Evolutionary conservation across 1,140 invertebrate species (phyloP).

Genomic region (Thaumetopoea pityocampa): DNA sequence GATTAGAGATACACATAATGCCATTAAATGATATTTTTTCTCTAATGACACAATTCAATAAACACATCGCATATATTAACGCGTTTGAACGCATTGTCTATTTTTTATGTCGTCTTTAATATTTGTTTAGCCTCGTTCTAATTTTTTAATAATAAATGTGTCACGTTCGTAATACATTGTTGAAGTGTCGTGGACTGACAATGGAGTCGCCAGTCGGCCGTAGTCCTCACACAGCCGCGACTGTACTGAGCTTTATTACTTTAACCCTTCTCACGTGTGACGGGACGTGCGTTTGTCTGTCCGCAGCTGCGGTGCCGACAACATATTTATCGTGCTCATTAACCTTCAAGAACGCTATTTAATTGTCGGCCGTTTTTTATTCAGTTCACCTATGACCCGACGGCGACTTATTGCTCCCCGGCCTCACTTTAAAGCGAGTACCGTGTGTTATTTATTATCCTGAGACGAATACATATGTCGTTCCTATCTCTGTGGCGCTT

Average conservation of each 20-base stretch:
- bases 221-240: constrained; percentile 23
- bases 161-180: constrained; percentile 37
- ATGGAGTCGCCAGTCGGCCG: constrained; percentile 59
- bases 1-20: constrained; percentile 23
- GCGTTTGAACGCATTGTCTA: constrained; percentile 1
- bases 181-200: constrained; percentile 37
- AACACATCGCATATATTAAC: constrained; percentile 4
- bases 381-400: constrained; percentile 72
- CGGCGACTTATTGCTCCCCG: constrained; percentile 70
- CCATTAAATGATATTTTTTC: constrained; percentile 16
- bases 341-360: constrained; percentile 76
- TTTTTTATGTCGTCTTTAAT: constrained; percentile 15
- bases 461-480: constrained; percentile 56
- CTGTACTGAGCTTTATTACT: constrained; percentile 13
- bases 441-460: constrained; percentile 69
- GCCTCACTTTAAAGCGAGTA: constrained; percentile 68
- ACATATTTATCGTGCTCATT: constrained; percentile 76
- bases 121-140: constrained; percentile 33
- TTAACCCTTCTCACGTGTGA: constrained; percentile 66
- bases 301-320: constrained; percentile 73
- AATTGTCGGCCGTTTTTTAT: constrained; percentile 76
- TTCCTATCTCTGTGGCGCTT: constrained; percentile 70
- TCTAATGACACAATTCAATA: constrained; percentile 18
- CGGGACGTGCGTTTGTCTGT: constrained; percentile 66
- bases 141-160: constrained; percentile 27